A percentile compares a stretch with the other conserved stretches of the same genome.
Conservation (phyloP, 2,797 vertebrate genomes). For the Botia kubotai region DNA sequence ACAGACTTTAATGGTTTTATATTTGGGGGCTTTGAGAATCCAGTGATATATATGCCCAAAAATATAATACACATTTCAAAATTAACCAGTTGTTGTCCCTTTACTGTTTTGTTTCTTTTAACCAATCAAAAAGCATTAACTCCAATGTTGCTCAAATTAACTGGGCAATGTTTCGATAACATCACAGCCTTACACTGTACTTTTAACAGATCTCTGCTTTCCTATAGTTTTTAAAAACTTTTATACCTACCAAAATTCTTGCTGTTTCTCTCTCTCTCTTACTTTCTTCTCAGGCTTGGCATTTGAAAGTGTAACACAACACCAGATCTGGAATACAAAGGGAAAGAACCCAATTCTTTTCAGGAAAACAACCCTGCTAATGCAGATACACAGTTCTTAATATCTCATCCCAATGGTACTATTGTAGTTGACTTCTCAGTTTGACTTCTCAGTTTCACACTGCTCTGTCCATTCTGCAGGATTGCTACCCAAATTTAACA, state of each 20-base stretch:
- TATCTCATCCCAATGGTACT: slow-evolving; percentile 29
- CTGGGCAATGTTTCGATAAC: too few relatives aligned
- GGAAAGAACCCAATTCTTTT: slow-evolving; percentile 19
- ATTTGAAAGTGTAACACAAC: slow-evolving; percentile 41
- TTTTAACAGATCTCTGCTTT: neutral
- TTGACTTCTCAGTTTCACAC: neutral
- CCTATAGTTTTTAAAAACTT: neutral
- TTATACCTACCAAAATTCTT: slow-evolving; percentile 6
- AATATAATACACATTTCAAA: neutral
- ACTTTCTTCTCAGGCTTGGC: slow-evolving; percentile 37
- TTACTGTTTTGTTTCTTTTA: too few relatives aligned
- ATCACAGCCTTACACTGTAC: too few relatives aligned
- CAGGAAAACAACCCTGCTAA: slow-evolving; percentile 30
- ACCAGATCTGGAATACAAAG: slow-evolving; percentile 42
- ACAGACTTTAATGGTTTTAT: neutral
- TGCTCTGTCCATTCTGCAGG: neutral
- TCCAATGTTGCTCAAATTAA: too few relatives aligned
- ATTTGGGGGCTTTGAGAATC: neutral
- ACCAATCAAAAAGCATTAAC: too few relatives aligned
- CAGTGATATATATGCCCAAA: neutral
- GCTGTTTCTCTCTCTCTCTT: slow-evolving; percentile 13
- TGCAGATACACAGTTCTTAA: neutral
- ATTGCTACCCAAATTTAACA: slow-evolving; percentile 26
- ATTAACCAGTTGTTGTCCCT: neutral
- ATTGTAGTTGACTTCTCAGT: neutral